Evolutionary conservation across 2,797 vertebrate species (phyloP).

Genomic region (Acomys russatus): DNA sequence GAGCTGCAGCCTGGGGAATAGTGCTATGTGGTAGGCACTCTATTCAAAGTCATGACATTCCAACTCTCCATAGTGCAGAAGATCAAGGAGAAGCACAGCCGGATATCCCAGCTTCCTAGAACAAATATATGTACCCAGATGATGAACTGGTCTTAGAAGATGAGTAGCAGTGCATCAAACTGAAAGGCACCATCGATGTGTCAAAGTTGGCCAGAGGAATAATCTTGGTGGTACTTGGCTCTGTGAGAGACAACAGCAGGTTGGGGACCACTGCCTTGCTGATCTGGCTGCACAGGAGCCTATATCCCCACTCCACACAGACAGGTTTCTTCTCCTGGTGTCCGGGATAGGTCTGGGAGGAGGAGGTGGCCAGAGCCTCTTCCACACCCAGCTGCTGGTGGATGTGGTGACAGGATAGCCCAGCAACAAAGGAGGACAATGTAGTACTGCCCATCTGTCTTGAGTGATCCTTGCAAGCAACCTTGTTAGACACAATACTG

Average conservation of each 20-base stretch:
- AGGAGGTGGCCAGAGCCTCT: slow-evolving; percentile 93
- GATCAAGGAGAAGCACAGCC: no score
- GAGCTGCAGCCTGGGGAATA: no score
- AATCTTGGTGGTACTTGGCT: slow-evolving; percentile 93
- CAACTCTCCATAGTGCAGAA: no score
- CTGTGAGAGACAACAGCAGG: slow-evolving; percentile 93
- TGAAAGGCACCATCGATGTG: slow-evolving; percentile 93
- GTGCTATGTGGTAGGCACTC: no score
- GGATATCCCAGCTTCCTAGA: no score
- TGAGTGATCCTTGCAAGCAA: slow-evolving; percentile 96
- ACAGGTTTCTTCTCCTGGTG: slow-evolving; percentile 96
- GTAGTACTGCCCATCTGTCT: slow-evolving; percentile 92
- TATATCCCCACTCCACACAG: slow-evolving; percentile 86
- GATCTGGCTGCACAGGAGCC: slow-evolving; percentile 90
- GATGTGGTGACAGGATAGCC: slow-evolving; percentile 98
- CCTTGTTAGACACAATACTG: slow-evolving; percentile 95
- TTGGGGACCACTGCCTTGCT: slow-evolving; percentile 95
- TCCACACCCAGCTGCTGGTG: slow-evolving; percentile 95
- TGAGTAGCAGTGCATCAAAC: slow-evolving; percentile 90
- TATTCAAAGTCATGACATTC: no score
- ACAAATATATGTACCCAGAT: no score
- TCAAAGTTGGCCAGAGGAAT: slow-evolving; percentile 95
- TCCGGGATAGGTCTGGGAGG: slow-evolving; percentile 96
- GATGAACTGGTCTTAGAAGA: no score
- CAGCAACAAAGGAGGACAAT: slow-evolving; percentile 95